These are phyloP conservation scores for Plutella xylostella DNA, from an alignment of 2,888 invertebrate genomes.

Conservation along the genomic window DNA sequence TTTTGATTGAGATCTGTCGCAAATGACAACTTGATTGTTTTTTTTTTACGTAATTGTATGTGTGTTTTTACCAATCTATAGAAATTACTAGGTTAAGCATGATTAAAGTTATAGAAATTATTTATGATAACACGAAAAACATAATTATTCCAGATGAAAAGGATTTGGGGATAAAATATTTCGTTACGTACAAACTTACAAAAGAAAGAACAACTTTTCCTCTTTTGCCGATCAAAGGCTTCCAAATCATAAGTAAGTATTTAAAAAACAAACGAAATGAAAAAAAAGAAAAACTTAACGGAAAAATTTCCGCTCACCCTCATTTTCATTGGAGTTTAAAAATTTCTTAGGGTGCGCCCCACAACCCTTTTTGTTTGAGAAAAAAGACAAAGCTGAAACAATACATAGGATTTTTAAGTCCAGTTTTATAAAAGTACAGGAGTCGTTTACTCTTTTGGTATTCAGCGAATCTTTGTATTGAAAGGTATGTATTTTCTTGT, in stretches of 20 bases:
- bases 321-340: constrained; percentile 12
- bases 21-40: too few species aligned
- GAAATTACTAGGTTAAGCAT: too few species aligned
- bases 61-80: too few species aligned
- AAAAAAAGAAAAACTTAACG: neutral
- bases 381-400: constrained; percentile 34
- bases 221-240: constrained; percentile 5
- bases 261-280: constrained; percentile 5
- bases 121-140: too few species aligned
- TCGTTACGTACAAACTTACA: neutral
- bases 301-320: constrained; percentile 1
- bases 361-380: constrained; percentile 39
- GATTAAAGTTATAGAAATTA: too few species aligned
- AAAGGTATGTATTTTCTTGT: too few species aligned
- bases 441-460: too few species aligned
- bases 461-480: too few species aligned
- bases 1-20: too few species aligned
- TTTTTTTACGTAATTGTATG: too few species aligned
- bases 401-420: constrained; percentile 28
- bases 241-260: constrained; percentile 5
- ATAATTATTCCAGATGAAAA: too few species aligned
- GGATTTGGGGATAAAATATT: too few species aligned
- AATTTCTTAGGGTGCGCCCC: constrained; percentile 44
- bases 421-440: neutral
- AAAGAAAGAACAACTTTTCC: neutral